Evolutionary conservation across 2,888 invertebrate species (phyloP).

Genomic region (Ptilodon capucinus): DNA sequence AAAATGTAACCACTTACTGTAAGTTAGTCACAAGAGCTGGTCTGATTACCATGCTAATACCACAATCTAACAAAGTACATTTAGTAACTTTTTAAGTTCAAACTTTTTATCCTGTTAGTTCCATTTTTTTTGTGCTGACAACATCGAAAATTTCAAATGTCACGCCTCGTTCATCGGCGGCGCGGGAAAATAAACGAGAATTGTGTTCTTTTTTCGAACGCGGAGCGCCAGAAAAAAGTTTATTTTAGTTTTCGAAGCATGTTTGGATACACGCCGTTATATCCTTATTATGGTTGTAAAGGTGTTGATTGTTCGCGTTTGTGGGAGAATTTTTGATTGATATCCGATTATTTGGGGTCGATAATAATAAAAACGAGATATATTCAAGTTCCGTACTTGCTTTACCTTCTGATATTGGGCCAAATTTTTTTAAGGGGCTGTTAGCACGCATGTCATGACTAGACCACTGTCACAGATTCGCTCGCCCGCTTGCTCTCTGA

Average conservation of each 20-base stretch:
- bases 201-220: slow-evolving; percentile 53
- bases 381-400: neutral
- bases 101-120: neutral
- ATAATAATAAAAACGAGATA: neutral
- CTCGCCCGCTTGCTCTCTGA: no score
- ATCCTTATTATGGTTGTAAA: slow-evolving; percentile 41
- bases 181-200: slow-evolving; percentile 72
- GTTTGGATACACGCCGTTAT: slow-evolving; percentile 66
- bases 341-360: neutral
- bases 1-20: no score
- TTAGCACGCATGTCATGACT: neutral
- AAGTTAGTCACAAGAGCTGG: no score
- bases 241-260: slow-evolving; percentile 62
- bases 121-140: slow-evolving; percentile 35
- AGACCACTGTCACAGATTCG: no score
- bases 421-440: no score
- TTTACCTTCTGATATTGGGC: neutral
- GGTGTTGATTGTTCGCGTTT: neutral
- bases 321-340: neutral
- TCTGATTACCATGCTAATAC: no score
- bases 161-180: slow-evolving; percentile 78
- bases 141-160: slow-evolving; percentile 76
- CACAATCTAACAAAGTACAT: no score
- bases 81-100: neutral
- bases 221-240: slow-evolving; percentile 63